Percentiles rank a stretch among this genome's conserved stretches.
These are phyloP conservation scores for Trypoxylon attenuatum DNA, from an alignment of 2,888 invertebrate species.

Conservation along the genomic window DNA sequence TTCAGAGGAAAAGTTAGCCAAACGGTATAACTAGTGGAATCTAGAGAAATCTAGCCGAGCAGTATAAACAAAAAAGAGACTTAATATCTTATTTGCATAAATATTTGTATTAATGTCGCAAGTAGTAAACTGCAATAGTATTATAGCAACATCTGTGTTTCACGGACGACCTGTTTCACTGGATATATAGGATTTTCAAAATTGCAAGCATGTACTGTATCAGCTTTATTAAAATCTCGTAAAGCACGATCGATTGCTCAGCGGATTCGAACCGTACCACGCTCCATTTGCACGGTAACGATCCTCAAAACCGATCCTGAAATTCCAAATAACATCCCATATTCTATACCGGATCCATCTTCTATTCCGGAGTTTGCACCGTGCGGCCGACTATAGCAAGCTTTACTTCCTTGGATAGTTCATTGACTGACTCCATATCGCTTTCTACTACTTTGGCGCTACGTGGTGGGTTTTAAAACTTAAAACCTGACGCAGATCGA, in stretches of 20 bases:
- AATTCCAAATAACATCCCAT: neutral
- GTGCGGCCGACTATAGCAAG: conserved; percentile 7
- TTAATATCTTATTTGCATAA: no score
- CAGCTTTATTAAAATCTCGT: conserved; percentile 45
- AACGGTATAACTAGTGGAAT: no score
- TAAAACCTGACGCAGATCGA: no score
- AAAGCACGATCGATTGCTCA: conserved; percentile 48
- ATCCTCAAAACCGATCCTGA: conserved; percentile 5
- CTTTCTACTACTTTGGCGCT: no score
- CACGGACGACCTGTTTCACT: conserved; percentile 13
- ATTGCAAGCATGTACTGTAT: conserved; percentile 23
- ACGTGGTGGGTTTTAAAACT: no score
- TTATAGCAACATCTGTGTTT: conserved; percentile 12
- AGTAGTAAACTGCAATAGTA: neutral
- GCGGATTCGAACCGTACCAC: conserved; percentile 17
- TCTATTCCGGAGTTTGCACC: neutral
- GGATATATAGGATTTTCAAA: conserved; percentile 40
- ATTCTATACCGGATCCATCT: conserved; percentile 2
- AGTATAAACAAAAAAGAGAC: no score
- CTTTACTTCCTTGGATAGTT: no score
- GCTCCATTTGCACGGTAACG: conserved; percentile 13
- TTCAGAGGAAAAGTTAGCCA: no score
- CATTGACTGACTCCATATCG: no score
- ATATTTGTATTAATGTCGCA: neutral
- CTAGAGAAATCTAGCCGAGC: no score